phyloP scores from a whole-genome alignment of 92 coral and sea anemone species.

The Paramuricea clavata region DNA sequence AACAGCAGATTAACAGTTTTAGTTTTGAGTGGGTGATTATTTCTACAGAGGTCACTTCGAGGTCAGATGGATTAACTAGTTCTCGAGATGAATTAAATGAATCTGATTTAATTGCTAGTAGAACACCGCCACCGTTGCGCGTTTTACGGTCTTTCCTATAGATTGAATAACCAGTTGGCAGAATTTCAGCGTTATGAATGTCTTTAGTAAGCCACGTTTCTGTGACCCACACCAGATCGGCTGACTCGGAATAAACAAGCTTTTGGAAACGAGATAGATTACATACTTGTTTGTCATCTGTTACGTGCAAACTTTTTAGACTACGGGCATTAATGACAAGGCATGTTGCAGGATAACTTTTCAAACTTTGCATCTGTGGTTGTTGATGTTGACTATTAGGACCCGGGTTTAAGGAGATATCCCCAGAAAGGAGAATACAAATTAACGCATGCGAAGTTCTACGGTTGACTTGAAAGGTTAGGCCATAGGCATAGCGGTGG shows the following conservation, averaged over 20 bases:
- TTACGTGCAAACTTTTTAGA: constrained; percentile 52
- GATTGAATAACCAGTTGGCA: constrained; percentile 41
- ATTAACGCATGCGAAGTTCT: constrained; percentile 29
- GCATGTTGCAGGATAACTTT: constrained; percentile 33
- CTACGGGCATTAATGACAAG: constrained; percentile 63
- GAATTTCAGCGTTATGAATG: constrained; percentile 36
- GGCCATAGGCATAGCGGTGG: constrained; percentile 53
- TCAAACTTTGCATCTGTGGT: constrained; percentile 1
- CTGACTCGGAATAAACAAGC: constrained; percentile 56
- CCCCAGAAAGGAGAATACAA: too few relatives aligned
- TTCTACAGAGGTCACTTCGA: too few relatives aligned
- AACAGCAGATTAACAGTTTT: too few relatives aligned
- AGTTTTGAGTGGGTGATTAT: too few relatives aligned
- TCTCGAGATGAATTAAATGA: constrained; percentile 56
- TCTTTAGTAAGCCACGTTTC: constrained; percentile 62
- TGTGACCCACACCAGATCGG: constrained; percentile 61
- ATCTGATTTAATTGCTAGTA: constrained; percentile 56
- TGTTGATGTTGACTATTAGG: background rate
- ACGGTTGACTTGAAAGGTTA: constrained; percentile 22
- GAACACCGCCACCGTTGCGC: constrained; percentile 59
- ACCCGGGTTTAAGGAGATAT: constrained; percentile 29
- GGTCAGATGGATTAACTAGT: too few relatives aligned
- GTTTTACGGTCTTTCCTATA: constrained; percentile 54
- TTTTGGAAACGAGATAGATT: constrained; percentile 51
- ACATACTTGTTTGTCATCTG: constrained; percentile 45